These are phyloP conservation scores for Catalaphyllia jardinei DNA, from an alignment of 64 coral and sea anemone genomes.

Conservation along the genomic window DNA sequence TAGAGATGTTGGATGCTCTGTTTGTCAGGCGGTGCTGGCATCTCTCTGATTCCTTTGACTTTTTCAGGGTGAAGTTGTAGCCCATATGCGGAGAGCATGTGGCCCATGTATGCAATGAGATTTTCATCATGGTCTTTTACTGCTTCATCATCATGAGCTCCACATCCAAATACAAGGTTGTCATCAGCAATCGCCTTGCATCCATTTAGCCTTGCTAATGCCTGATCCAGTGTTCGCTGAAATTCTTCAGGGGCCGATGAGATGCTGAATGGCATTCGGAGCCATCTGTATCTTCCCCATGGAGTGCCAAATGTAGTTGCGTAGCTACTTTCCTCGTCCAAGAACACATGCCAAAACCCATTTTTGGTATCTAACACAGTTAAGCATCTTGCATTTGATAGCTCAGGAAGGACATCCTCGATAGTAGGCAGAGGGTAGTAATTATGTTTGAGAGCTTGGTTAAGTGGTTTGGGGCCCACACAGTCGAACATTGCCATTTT, in stretches of 20 bases:
- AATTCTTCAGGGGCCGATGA: constrained; percentile 54
- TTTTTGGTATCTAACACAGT: constrained; percentile 50
- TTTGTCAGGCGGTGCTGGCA: constrained; percentile 35
- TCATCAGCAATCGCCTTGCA: constrained; percentile 40
- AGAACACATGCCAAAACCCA: constrained; percentile 49
- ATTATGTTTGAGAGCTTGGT: constrained; percentile 44
- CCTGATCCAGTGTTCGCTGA: constrained; percentile 39
- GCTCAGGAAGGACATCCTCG: constrained; percentile 35
- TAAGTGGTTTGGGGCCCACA: constrained; percentile 54
- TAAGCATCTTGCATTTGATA: constrained; percentile 35
- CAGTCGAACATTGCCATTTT: constrained; percentile 34
- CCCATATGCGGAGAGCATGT: constrained; percentile 19
- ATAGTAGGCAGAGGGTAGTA: constrained; percentile 39
- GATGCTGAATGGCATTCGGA: constrained; percentile 47
- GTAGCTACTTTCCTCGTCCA: constrained; percentile 40
- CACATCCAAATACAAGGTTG: constrained; percentile 52
- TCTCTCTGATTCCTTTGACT: constrained; percentile 35
- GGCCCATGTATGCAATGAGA: constrained; percentile 55
- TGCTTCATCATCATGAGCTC: constrained; percentile 45
- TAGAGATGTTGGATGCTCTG: constrained; percentile 38
- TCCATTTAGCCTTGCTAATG: constrained; percentile 39
- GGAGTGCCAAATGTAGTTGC: constrained; percentile 45
- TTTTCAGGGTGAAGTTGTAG: constrained; percentile 61
- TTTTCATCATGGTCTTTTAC: constrained; percentile 37
- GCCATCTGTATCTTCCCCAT: constrained; percentile 46